phyloP scores from a whole-genome alignment of 1,140 invertebrate genomes.

The Heliconius hermathena region DNA sequence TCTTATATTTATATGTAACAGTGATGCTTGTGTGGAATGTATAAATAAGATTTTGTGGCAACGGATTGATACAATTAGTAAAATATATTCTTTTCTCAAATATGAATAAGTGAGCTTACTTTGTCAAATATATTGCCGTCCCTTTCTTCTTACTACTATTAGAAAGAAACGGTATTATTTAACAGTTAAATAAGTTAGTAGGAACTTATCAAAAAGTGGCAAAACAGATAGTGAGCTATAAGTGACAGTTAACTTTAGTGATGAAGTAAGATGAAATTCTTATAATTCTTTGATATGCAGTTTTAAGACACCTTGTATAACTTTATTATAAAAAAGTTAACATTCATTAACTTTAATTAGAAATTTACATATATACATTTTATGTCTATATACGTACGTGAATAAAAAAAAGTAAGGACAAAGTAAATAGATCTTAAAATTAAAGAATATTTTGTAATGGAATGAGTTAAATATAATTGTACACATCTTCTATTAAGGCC shows the following conservation, averaged over 20 bases:
- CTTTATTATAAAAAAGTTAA: constrained; percentile 46
- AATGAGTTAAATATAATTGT: neutral
- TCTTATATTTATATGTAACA: constrained; percentile 12
- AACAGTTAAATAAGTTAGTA: neutral
- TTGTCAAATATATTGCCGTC: neutral
- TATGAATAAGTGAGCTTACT: neutral
- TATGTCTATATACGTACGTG: constrained; percentile 44
- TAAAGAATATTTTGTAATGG: neutral
- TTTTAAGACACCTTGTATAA: constrained; percentile 79
- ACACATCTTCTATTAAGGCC: constrained; percentile 4
- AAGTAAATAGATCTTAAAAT: neutral
- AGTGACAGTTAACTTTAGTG: constrained; percentile 42
- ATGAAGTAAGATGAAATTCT: constrained; percentile 46
- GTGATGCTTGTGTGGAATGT: constrained; percentile 5
- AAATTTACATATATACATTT: constrained; percentile 55
- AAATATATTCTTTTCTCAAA: neutral
- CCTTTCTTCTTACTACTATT: neutral
- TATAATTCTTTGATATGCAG: constrained; percentile 80
- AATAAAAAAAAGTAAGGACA: constrained; percentile 16
- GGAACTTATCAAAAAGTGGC: constrained; percentile 5
- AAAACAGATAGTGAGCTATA: neutral
- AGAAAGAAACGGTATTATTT: neutral
- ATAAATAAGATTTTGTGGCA: constrained; percentile 10
- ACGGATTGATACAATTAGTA: neutral
- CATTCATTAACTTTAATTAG: constrained; percentile 26